Percentiles rank a stretch among this genome's conserved stretches.
phyloP scores from a whole-genome alignment of 2,113 vertebrate genomes.

The Xenopus tropicalis region DNA sequence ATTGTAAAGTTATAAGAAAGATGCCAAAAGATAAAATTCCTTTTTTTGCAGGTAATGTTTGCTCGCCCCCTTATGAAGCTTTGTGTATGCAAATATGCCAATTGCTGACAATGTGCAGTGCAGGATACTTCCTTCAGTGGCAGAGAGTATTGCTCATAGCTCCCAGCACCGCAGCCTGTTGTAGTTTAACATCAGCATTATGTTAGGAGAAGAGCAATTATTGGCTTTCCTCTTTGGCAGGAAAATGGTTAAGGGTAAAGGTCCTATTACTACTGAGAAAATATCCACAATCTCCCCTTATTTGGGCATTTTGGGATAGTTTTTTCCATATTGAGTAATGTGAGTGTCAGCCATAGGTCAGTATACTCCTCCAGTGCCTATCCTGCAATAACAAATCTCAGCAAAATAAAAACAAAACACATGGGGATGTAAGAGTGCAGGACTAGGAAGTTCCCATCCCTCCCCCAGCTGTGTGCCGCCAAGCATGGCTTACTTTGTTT shows the following conservation, averaged over 20 bases:
- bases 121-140: no score
- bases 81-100: no score
- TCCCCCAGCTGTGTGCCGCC: slow-evolving; percentile 7
- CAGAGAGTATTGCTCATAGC: no score
- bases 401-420: neutral
- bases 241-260: neutral
- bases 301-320: slow-evolving; percentile 13
- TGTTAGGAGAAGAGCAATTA: no score
- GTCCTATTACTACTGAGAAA: neutral
- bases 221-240: neutral
- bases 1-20: no score
- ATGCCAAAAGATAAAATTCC: no score
- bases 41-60: no score
- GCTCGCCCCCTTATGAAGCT: no score
- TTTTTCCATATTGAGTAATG: slow-evolving; percentile 33
- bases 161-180: no score
- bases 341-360: slow-evolving; percentile 21
- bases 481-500: slow-evolving; percentile 28
- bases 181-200: no score
- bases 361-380: slow-evolving; percentile 15
- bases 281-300: slow-evolving; percentile 15
- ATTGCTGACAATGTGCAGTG: no score
- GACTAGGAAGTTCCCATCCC: slow-evolving; percentile 10
- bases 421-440: slow-evolving; percentile 2
- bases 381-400: slow-evolving; percentile 10